These are phyloP conservation scores for Elgaria multicarinata DNA, from an alignment of 2,113 vertebrate species.

Conservation along the genomic window DNA sequence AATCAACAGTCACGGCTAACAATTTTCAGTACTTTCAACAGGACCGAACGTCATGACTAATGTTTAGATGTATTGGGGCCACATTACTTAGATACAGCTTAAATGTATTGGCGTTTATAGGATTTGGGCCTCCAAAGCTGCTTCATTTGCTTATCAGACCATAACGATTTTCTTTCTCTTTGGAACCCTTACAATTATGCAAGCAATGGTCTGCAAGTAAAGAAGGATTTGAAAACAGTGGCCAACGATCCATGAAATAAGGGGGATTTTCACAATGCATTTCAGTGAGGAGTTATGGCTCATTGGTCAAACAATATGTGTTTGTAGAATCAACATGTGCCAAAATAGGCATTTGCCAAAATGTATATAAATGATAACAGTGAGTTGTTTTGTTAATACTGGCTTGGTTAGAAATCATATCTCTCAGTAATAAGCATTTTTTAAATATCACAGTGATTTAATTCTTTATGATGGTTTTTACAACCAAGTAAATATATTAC, in stretches of 20 bases:
- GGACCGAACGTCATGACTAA: background rate
- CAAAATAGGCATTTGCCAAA: constrained; percentile 25
- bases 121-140: constrained; percentile 55
- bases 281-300: constrained; percentile 62
- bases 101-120: constrained; percentile 37
- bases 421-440: background rate
- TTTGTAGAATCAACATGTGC: constrained; percentile 55
- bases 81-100: background rate
- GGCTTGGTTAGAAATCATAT: constrained; percentile 16
- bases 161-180: constrained; percentile 61
- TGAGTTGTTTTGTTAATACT: constrained; percentile 31
- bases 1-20: background rate
- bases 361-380: constrained; percentile 37
- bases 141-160: constrained; percentile 56
- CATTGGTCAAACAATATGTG: constrained; percentile 50
- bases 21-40: background rate
- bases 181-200: constrained; percentile 65
- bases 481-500: background rate
- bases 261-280: constrained; percentile 63
- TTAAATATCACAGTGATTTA: background rate
- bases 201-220: constrained; percentile 59
- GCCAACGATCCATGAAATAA: constrained; percentile 73
- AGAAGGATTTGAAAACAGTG: constrained; percentile 68
- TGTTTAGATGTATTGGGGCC: background rate
- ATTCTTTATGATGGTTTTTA: background rate